phyloP scores from a whole-genome alignment of 2,888 invertebrate genomes.

The Limnephilus lunatus region DNA sequence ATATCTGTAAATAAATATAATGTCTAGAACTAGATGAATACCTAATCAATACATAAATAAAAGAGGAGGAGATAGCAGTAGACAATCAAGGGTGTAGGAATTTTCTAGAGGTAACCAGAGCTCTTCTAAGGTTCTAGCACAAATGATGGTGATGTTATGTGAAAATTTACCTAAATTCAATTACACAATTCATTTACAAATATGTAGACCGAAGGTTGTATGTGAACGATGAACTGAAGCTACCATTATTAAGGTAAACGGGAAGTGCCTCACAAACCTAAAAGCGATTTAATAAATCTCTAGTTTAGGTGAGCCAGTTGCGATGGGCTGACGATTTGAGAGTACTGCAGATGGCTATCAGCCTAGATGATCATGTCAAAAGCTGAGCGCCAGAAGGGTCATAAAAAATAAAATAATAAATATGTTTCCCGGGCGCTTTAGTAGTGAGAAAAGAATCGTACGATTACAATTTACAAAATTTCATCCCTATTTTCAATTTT shows the following conservation, averaged over 20 bases:
- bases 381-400: too few relatives aligned
- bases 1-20: too few relatives aligned
- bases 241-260: background rate
- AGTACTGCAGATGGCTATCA: too few relatives aligned
- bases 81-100: too few relatives aligned
- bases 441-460: background rate
- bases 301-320: background rate
- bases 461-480: background rate
- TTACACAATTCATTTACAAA: too few relatives aligned
- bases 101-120: too few relatives aligned
- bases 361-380: too few relatives aligned
- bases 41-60: too few relatives aligned
- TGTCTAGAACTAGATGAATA: too few relatives aligned
- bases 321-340: too few relatives aligned
- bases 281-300: background rate
- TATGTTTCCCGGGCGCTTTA: background rate
- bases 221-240: background rate
- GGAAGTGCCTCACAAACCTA: background rate
- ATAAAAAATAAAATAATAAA: too few relatives aligned
- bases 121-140: background rate
- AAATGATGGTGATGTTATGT: background rate
- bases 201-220: background rate
- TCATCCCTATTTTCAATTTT: background rate
- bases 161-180: background rate
- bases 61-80: too few relatives aligned